Percentiles rank a stretch among this genome's conserved stretches.
Conservation (phyloP, 92 coral and sea anemone species). For the Bergia sp. region DNA sequence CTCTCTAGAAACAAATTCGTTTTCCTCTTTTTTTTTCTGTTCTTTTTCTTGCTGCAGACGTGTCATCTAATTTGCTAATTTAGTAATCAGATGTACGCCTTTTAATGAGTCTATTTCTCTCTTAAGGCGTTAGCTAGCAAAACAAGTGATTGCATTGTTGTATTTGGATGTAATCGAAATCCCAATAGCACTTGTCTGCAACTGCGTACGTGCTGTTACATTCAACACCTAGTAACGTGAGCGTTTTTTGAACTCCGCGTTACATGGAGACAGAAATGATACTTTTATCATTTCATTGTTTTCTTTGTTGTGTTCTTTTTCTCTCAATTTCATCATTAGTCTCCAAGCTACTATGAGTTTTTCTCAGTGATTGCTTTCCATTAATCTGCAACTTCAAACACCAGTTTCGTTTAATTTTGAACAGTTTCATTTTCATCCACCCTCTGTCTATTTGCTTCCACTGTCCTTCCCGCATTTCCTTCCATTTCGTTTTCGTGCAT, state of each 20-base stretch:
- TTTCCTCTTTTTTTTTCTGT: neutral
- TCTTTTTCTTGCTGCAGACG: neutral
- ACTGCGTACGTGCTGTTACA: neutral
- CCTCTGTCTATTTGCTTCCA: too few species aligned
- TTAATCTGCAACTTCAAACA: neutral
- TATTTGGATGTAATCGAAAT: neutral
- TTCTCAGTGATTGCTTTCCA: neutral
- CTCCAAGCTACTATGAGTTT: neutral
- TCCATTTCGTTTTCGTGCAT: too few species aligned
- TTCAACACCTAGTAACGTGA: neutral
- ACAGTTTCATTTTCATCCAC: too few species aligned
- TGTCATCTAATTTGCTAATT: conserved; percentile 11
- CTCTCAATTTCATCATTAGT: neutral
- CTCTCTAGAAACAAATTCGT: neutral
- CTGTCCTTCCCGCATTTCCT: too few species aligned
- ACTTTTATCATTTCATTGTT: neutral
- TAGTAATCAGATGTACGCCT: neutral
- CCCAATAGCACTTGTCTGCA: neutral
- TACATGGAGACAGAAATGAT: conserved; percentile 7
- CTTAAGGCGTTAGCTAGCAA: conserved; percentile 21
- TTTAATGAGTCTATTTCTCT: neutral
- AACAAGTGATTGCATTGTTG: conserved; percentile 10
- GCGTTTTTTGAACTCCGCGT: neutral
- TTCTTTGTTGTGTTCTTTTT: conserved; percentile 2
- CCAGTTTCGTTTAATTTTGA: neutral